Base-by-base conservation (phyloP, 2,797 vertebrate species). In the Silurus lanzhouensis region DNA sequence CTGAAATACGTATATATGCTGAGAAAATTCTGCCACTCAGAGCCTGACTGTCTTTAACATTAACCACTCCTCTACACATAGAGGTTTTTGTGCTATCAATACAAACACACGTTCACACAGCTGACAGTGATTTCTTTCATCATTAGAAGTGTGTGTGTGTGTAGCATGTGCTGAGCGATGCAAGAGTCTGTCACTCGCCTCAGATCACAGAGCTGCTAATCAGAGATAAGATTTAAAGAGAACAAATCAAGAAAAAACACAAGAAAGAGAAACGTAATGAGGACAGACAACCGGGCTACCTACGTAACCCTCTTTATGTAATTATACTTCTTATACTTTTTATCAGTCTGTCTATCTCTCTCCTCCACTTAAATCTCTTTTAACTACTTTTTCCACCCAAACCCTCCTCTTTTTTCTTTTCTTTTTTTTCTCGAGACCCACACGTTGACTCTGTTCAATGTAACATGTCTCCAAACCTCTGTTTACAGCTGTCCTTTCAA, bases 121-220 rank as follows among this genome's bases (percentile, higher is more conserved):
- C 75, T 90, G 86, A 68, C 85, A 86, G 79, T 17, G 87, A 86
- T 88, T 88, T 88, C 89, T 94, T 93, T 94, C 88, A 91, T 92
- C 88, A 90, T 52, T 78, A 85, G 84, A 83, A 58, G 84, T 87
- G 88, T 91, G 71, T 88, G 91, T 91, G 71, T 88, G 91, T 91
- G 92, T 85, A 89, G 88, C 90, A 87, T 92, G 90, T 93, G 91
- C 87, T 90, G 90, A 90, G 38, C n/a, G 38, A 71, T 48, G 81
- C 25, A 63, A 52, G 86, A 91, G 88, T 72, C 91, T 91, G 92
- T 93, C 93, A 92, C 91, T 93, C 84, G 67, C 90, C 84, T 84
- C 91, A 94, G 94, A 93, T 94, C 93, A 92, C 92, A 92, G 92
- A 88, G 86, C 93, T 91, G 89, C 92, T 91, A 92, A 94, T 94